phyloP scores from a whole-genome alignment of 2,888 invertebrate species.

The Amphipyra berbera region DNA sequence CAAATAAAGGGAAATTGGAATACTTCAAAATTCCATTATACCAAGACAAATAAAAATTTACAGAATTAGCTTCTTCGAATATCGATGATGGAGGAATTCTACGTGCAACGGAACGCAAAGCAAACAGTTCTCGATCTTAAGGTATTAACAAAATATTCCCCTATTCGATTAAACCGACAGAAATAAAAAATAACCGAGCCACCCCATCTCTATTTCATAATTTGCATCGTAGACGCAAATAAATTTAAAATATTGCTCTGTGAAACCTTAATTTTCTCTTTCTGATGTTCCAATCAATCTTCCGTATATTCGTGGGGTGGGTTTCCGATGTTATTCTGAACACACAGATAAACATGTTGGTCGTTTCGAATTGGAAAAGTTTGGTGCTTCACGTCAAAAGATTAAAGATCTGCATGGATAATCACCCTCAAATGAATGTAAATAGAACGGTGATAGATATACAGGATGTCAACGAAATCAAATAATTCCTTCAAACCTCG shows the following conservation, averaged over 20 bases:
- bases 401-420: conserved; percentile 50
- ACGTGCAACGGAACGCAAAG: conserved; percentile 70
- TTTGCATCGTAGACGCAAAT: conserved; percentile 88
- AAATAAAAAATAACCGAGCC: conserved; percentile 73
- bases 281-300: conserved; percentile 81
- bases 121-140: conserved; percentile 78
- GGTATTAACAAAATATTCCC: conserved; percentile 81
- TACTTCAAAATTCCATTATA: conserved; percentile 55
- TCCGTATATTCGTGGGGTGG: conserved; percentile 57
- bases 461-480: too few species aligned
- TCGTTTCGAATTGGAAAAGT: conserved; percentile 54
- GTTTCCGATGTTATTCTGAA: conserved; percentile 48
- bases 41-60: conserved; percentile 58
- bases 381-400: conserved; percentile 43
- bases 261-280: conserved; percentile 83
- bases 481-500: too few species aligned
- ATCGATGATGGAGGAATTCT: conserved; percentile 48
- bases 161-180: conserved; percentile 83
- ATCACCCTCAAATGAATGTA: conserved; percentile 42
- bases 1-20: conserved; percentile 58
- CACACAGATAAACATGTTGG: conserved; percentile 53
- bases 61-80: conserved; percentile 59
- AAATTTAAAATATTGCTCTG: conserved; percentile 87
- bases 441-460: conserved; percentile 2
- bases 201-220: conserved; percentile 87